phyloP scores from a whole-genome alignment of 2,113 vertebrate genomes.

The Lagopus muta region DNA sequence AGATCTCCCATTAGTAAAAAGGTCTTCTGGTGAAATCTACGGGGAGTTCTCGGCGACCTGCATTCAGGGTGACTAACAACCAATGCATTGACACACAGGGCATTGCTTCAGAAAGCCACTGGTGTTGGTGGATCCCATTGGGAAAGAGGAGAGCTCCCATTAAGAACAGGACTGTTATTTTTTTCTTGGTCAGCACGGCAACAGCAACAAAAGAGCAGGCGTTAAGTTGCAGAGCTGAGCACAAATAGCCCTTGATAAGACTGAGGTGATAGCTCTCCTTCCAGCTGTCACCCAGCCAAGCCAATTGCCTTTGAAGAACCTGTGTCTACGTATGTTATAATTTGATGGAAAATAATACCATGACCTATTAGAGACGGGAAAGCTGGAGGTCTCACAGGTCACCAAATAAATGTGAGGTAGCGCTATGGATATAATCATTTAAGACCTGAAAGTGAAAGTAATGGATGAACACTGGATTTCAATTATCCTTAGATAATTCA shows the following conservation, averaged over 20 bases:
- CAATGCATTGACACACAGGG: fast-evolving
- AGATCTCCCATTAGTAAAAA: not conserved
- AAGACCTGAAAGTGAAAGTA: slow-evolving; percentile 1
- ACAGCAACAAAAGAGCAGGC: not conserved
- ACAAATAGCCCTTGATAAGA: not conserved
- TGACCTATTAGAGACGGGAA: slow-evolving; percentile 10
- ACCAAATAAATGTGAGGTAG: slow-evolving; percentile 35
- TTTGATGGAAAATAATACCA: slow-evolving; percentile 46
- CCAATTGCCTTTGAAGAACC: slow-evolving; percentile 24
- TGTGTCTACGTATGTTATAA: not conserved
- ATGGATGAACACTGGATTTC: slow-evolving; percentile 65
- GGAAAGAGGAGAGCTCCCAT: not conserved
- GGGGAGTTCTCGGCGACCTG: not conserved
- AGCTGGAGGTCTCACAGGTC: slow-evolving; percentile 31
- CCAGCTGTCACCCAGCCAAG: slow-evolving; percentile 38
- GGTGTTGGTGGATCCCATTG: fast-evolving
- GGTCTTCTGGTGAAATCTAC: not conserved
- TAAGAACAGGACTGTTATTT: not conserved
- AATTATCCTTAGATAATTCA: slow-evolving; percentile 72
- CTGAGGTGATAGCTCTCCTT: not conserved
- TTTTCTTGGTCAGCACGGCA: not conserved
- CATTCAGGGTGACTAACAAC: not conserved
- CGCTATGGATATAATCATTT: slow-evolving; percentile 53
- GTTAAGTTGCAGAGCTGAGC: not conserved
- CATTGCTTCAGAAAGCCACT: fast-evolving